Conservation (phyloP, 2,113 vertebrate species). For the Azemiops feae region DNA sequence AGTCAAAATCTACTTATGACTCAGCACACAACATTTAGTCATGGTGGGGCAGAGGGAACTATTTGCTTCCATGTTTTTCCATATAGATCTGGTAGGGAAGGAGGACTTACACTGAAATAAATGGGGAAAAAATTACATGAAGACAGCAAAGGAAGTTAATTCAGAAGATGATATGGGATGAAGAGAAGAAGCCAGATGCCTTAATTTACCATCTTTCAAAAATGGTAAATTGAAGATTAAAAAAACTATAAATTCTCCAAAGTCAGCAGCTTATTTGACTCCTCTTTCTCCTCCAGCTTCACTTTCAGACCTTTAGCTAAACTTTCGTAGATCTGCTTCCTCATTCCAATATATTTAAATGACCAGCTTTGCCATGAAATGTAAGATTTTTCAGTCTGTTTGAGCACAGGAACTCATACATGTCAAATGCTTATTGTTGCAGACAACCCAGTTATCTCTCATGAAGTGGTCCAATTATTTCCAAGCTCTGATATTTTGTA, state of each 20-base stretch:
- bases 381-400: background rate
- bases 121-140: background rate
- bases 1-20: background rate
- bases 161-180: background rate
- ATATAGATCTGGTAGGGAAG: background rate
- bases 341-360: background rate
- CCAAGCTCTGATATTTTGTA: background rate
- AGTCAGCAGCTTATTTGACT: background rate
- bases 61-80: background rate
- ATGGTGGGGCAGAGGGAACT: background rate
- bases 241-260: background rate
- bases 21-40: background rate
- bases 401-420: background rate
- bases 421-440: background rate
- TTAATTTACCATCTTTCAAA: background rate
- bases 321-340: background rate
- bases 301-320: background rate
- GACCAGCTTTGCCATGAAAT: background rate
- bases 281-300: background rate
- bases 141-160: background rate
- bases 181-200: background rate
- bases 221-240: background rate
- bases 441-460: background rate
- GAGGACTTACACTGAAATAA: background rate
- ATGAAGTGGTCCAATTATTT: background rate